A percentile compares a stretch with the other conserved stretches of the same genome.
phyloP scores from a whole-genome alignment of 2,888 invertebrate genomes.

The Drosophila nr. perissopoda region DNA sequence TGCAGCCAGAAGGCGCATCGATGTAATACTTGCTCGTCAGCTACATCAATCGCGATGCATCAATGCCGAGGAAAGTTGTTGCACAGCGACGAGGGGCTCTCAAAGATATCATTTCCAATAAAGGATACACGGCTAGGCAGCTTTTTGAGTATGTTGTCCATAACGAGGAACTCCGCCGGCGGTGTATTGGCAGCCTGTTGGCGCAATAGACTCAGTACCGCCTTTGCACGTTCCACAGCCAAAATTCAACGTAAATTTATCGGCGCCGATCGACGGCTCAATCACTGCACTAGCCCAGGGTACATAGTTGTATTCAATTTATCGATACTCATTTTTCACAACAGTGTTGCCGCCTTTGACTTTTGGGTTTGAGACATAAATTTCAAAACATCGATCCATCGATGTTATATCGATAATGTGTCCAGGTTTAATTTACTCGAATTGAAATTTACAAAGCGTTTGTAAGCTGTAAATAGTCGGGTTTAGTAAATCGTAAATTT shows the following conservation, averaged over 20 bases:
- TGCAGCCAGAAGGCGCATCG: constrained; percentile 27
- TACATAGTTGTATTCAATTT: neutral
- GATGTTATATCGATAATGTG: neutral
- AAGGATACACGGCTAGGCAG: constrained; percentile 25
- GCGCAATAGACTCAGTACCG: constrained; percentile 20
- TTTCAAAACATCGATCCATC: neutral
- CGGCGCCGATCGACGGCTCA: neutral
- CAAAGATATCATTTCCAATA: constrained; percentile 29
- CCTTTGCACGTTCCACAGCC: constrained; percentile 36
- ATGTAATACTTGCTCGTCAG: constrained; percentile 17
- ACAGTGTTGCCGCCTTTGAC: neutral
- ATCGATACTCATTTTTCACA: no score
- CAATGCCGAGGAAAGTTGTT: constrained; percentile 60
- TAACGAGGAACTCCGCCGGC: constrained; percentile 39
- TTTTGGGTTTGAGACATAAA: neutral
- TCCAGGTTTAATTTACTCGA: neutral
- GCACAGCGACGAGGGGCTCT: constrained; percentile 62
- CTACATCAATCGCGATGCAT: constrained; percentile 37
- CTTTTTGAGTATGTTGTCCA: constrained; percentile 45
- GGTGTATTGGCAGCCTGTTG: constrained; percentile 5
- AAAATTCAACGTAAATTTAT: neutral
- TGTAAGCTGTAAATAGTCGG: no score
- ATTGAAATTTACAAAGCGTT: neutral
- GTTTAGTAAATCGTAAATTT: neutral
- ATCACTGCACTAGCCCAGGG: neutral